Percentiles rank a stretch among this genome's conserved stretches.
These are phyloP conservation scores for Archaeoteleia sp. DNA, from an alignment of 2,888 invertebrate genomes.

Conservation along the genomic window DNA sequence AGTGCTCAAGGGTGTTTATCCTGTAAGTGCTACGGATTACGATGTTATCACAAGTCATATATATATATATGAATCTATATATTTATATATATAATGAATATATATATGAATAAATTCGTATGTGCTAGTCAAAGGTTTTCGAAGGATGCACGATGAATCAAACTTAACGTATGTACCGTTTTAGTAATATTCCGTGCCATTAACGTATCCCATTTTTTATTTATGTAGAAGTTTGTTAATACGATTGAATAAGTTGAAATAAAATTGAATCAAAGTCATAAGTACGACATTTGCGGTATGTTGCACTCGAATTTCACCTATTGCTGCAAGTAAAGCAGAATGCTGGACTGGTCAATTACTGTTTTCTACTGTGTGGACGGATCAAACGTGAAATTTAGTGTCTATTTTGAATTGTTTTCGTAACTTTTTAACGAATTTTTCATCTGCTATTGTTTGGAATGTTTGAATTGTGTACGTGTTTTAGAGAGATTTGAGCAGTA, in stretches of 20 bases:
- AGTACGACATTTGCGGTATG: conserved; percentile 31
- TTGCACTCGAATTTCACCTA: conserved; percentile 12
- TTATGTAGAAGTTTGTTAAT: conserved; percentile 44
- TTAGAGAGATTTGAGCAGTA: too few species aligned
- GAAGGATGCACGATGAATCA: conserved; percentile 39
- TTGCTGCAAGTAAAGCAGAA: too few species aligned
- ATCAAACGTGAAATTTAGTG: too few species aligned
- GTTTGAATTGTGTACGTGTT: too few species aligned
- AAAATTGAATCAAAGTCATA: conserved; percentile 34
- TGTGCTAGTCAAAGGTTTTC: conserved; percentile 49
- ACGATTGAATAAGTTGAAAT: conserved; percentile 22
- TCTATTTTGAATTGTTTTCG: too few species aligned
- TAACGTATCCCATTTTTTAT: conserved; percentile 44
- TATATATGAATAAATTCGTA: conserved; percentile 37
- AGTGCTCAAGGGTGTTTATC: background rate
- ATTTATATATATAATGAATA: conserved; percentile 20
- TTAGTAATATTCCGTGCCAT: conserved; percentile 48
- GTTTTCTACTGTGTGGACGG: too few species aligned
- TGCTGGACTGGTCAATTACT: too few species aligned
- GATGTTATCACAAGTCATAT: conserved; percentile 22
- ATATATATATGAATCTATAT: conserved; percentile 20
- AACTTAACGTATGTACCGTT: conserved; percentile 32
- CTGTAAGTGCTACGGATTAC: conserved; percentile 19
- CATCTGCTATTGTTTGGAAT: too few species aligned
- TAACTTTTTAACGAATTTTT: too few species aligned